phyloP scores from a whole-genome alignment of 2,113 vertebrate genomes.

The Hirundichthys speculiger region DNA sequence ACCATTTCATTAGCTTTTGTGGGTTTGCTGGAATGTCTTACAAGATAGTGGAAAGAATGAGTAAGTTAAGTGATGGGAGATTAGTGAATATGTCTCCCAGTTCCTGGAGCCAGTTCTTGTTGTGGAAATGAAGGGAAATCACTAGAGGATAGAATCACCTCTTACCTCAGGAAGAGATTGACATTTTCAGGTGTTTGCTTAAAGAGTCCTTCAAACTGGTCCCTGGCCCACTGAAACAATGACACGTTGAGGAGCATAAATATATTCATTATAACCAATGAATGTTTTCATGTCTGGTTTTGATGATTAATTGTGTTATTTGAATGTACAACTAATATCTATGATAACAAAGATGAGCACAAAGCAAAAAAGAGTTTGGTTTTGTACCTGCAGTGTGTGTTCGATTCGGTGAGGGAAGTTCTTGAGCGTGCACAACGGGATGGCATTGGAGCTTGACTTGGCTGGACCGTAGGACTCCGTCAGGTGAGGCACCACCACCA shows the following conservation, averaged over 20 bases:
- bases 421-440: slow-evolving; percentile 86
- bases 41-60: no score
- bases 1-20: no score
- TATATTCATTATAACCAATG: background rate
- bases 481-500: slow-evolving; percentile 83
- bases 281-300: background rate
- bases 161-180: slow-evolving; percentile 79
- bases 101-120: background rate
- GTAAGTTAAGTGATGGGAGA: no score
- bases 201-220: slow-evolving; percentile 83
- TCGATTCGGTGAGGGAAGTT: slow-evolving; percentile 85
- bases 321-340: background rate
- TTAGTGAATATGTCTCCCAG: background rate
- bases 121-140: background rate
- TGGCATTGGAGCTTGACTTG: background rate
- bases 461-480: slow-evolving; percentile 72
- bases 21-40: no score
- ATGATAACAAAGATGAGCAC: background rate
- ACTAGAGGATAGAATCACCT: background rate
- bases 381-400: slow-evolving; percentile 86
- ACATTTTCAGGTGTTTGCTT: slow-evolving; percentile 79
- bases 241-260: background rate
- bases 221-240: slow-evolving; percentile 81
- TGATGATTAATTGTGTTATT: background rate
- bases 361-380: background rate